phyloP scores from a whole-genome alignment of 2,888 invertebrate genomes.

The Stictocephala bisonia region DNA sequence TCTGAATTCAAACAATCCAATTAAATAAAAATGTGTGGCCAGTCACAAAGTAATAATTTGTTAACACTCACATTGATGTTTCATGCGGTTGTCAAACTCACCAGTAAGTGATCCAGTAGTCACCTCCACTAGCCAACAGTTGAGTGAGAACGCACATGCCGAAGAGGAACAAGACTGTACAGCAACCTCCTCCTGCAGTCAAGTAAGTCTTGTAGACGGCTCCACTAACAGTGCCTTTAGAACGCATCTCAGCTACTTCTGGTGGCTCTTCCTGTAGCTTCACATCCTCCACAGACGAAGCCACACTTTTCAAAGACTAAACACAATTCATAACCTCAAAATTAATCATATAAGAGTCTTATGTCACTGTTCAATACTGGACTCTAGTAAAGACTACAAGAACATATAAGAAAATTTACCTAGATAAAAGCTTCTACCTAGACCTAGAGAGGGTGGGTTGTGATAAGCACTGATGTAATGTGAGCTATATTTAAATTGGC shows the following conservation, averaged over 20 bases:
- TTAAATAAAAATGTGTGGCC: too few relatives aligned
- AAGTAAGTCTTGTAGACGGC: conserved; percentile 77
- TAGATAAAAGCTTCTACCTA: too few relatives aligned
- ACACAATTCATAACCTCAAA: too few relatives aligned
- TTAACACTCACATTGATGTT: too few relatives aligned
- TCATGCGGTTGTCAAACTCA: conserved; percentile 65
- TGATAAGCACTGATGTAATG: too few relatives aligned
- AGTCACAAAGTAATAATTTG: too few relatives aligned
- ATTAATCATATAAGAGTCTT: neutral
- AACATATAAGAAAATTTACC: neutral
- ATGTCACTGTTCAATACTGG: too few relatives aligned
- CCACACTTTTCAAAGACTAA: conserved; percentile 54
- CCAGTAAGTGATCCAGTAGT: conserved; percentile 82
- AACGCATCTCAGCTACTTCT: conserved; percentile 69
- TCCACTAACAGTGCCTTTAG: conserved; percentile 73
- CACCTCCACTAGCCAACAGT: conserved; percentile 71
- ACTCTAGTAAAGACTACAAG: neutral
- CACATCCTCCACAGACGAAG: conserved; percentile 56
- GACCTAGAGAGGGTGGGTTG: too few relatives aligned
- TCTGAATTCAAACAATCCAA: too few relatives aligned
- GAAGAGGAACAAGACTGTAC: conserved; percentile 71
- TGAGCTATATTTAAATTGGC: too few relatives aligned
- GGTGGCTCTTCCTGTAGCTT: conserved; percentile 50
- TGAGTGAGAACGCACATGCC: conserved; percentile 73
- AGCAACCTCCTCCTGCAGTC: conserved; percentile 75